These are phyloP conservation scores for Apocheima hispidaria DNA, from an alignment of 2,888 invertebrate species.

Conservation along the genomic window DNA sequence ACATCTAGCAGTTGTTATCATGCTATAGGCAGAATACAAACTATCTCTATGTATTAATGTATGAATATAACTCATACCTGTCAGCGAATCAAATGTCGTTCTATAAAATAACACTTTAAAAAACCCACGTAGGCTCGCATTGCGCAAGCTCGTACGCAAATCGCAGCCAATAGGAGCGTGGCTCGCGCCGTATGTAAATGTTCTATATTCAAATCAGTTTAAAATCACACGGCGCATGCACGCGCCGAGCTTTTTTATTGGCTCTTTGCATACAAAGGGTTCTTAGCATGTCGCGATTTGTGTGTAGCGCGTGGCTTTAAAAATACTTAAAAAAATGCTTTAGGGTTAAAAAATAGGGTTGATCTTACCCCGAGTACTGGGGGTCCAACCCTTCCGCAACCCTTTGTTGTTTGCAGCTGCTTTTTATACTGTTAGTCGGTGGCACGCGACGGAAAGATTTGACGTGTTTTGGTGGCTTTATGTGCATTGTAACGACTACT, in stretches of 20 bases:
- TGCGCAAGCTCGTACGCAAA: conserved; percentile 76
- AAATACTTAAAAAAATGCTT: background rate
- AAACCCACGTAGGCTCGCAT: conserved; percentile 55
- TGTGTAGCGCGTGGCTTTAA: conserved; percentile 54
- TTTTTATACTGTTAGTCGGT: conserved; percentile 69
- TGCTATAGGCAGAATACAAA: conserved; percentile 46
- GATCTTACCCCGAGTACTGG: conserved; percentile 34
- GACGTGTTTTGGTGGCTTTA: conserved; percentile 42
- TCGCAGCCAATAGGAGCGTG: conserved; percentile 69
- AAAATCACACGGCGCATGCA: conserved; percentile 84
- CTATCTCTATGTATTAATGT: conserved; percentile 38
- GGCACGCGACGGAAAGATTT: conserved; percentile 64
- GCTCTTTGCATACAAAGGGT: conserved; percentile 75
- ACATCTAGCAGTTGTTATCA: no score
- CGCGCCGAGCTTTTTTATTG: conserved; percentile 79
- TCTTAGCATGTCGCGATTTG: conserved; percentile 39
- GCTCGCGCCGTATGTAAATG: conserved; percentile 74
- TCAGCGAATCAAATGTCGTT: conserved; percentile 71
- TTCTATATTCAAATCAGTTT: conserved; percentile 84
- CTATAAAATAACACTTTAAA: conserved; percentile 71
- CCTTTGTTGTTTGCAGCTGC: conserved; percentile 76
- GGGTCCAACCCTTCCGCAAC: conserved; percentile 77
- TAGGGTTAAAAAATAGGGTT: conserved; percentile 56
- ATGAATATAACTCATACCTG: conserved; percentile 34
- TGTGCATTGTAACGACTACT: conserved; percentile 29